Percentiles rank a stretch among this genome's conserved stretches.
phyloP scores from a whole-genome alignment of 2,797 vertebrate genomes.

The Columba guinea region DNA sequence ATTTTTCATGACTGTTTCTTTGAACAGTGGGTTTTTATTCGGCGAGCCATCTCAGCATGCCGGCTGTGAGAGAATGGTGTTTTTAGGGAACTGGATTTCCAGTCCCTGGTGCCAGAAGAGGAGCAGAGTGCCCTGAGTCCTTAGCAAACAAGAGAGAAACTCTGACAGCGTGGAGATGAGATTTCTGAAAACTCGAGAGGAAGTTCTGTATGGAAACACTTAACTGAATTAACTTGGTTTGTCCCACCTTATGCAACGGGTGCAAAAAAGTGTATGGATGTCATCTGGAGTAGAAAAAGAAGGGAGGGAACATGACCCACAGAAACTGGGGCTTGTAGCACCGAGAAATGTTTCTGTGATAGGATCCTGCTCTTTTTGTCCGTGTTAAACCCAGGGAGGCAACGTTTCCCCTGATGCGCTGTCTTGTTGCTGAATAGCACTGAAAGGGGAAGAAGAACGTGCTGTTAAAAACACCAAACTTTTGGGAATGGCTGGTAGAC shows the following conservation, averaged over 20 bases:
- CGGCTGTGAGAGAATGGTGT: not conserved
- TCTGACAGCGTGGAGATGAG: not conserved
- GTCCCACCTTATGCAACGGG: not conserved
- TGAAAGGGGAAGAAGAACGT: constrained; percentile 54
- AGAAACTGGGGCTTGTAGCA: not conserved
- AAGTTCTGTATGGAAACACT: not conserved
- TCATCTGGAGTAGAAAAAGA: not conserved
- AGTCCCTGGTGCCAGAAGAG: not conserved
- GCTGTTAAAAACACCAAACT: constrained; percentile 60
- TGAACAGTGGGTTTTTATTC: not conserved
- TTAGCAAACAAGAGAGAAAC: not conserved
- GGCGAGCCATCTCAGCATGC: not conserved
- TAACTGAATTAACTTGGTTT: not conserved
- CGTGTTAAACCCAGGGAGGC: not conserved
- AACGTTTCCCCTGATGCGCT: not conserved
- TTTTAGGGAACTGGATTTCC: not conserved
- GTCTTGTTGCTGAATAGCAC: constrained; percentile 36
- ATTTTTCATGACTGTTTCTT: not conserved
- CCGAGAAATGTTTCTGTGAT: not conserved
- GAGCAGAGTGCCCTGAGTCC: not conserved
- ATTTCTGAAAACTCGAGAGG: not conserved
- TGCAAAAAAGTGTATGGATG: not conserved
- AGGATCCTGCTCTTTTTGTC: not conserved
- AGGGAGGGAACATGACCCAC: not conserved
- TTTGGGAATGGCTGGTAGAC: constrained; percentile 41